phyloP scores from a whole-genome alignment of 53 echinoderm and acorn worm genomes.

The Arbacia lixula region DNA sequence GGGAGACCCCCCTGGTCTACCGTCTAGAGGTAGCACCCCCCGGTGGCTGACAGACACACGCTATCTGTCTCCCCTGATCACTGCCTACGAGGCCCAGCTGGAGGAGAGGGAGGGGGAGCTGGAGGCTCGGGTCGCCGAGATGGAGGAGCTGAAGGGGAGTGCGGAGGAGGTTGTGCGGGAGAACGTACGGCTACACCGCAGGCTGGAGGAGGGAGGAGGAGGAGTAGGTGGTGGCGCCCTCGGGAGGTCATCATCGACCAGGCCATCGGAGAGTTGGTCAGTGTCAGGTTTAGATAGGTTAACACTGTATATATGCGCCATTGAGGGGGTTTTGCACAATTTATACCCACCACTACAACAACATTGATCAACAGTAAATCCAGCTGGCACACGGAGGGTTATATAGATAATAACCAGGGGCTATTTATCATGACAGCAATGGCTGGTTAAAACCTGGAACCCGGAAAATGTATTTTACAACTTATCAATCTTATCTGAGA shows the following conservation, averaged over 20 bases:
- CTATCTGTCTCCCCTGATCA: constrained; percentile 87
- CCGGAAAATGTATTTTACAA: no score
- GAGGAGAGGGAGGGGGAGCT: constrained; percentile 82
- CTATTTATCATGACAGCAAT: no score
- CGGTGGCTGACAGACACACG: constrained; percentile 94
- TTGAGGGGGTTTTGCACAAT: no score
- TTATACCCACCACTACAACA: no score
- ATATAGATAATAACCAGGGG: no score
- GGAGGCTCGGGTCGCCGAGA: constrained; percentile 68
- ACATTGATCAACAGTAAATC: no score
- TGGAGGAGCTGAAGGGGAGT: constrained; percentile 76
- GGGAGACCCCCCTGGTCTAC: constrained; percentile 93
- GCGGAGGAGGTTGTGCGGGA: constrained; percentile 89
- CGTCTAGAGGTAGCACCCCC: constrained; percentile 84
- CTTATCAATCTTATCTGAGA: no score
- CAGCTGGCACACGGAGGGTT: no score
- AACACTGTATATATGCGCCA: no score
- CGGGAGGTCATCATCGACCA: constrained; percentile 43
- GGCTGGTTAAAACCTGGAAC: no score
- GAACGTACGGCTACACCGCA: constrained; percentile 85
- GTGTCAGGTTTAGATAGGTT: no score
- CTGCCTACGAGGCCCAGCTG: constrained; percentile 87
- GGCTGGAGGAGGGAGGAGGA: constrained; percentile 73
- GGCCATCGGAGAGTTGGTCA: constrained; percentile 39
- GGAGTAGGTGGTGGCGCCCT: constrained; percentile 19